These are phyloP conservation scores for Anolis sagrei DNA, from an alignment of 2,113 vertebrate genomes.

Conservation along the genomic window DNA sequence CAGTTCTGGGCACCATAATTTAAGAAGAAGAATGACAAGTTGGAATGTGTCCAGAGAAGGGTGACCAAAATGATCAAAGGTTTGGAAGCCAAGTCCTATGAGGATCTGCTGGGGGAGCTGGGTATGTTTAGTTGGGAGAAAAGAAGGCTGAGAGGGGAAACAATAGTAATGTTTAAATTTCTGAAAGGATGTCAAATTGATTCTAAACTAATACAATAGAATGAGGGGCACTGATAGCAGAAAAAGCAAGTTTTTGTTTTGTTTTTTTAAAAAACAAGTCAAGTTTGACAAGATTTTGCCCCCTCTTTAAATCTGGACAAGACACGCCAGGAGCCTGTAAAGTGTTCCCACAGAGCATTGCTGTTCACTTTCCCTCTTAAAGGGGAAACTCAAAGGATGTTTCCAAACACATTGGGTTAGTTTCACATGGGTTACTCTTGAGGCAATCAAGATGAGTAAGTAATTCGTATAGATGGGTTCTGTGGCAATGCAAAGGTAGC, in stretches of 20 bases:
- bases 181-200: no score
- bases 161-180: no score
- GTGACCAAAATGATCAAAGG: no score
- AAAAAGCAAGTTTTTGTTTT: no score
- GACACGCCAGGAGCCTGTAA: constrained; percentile 32
- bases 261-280: constrained; percentile 51
- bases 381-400: constrained; percentile 44
- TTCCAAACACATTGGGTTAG: constrained; percentile 42
- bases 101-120: no score
- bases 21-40: no score
- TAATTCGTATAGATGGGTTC: constrained; percentile 11
- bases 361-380: constrained; percentile 39
- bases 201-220: constrained; percentile 53
- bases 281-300: constrained; percentile 54
- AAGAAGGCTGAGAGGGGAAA: no score
- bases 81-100: no score
- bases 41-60: no score
- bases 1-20: no score
- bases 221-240: constrained; percentile 37
- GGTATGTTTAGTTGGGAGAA: no score
- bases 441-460: constrained; percentile 58
- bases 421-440: constrained; percentile 32
- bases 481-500: background rate
- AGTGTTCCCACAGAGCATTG: constrained; percentile 10
- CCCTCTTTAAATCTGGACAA: constrained; percentile 49